Evolutionary conservation across 2,888 invertebrate species (phyloP).

Genomic region (Stomorhina lunata): DNA sequence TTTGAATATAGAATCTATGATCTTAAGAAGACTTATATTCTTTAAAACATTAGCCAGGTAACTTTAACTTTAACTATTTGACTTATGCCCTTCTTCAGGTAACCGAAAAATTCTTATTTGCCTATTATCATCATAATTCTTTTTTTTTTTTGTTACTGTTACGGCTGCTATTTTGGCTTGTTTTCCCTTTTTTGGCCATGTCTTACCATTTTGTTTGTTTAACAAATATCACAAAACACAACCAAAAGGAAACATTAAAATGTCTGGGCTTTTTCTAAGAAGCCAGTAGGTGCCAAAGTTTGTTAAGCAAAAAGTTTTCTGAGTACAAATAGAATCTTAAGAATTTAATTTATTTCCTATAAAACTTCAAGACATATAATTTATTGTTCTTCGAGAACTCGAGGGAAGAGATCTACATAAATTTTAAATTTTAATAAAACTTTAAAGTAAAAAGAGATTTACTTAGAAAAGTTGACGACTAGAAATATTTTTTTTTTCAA

Average conservation of each 20-base stretch:
- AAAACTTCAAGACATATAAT: background rate
- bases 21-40: too few relatives aligned
- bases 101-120: constrained; percentile 16
- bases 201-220: background rate
- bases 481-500: too few relatives aligned
- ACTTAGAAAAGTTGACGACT: too few relatives aligned
- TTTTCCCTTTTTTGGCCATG: background rate
- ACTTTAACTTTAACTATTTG: too few relatives aligned
- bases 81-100: too few relatives aligned
- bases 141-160: background rate
- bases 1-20: too few relatives aligned
- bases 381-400: too few relatives aligned
- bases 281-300: background rate
- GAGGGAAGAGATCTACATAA: too few relatives aligned
- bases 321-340: background rate
- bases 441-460: too few relatives aligned
- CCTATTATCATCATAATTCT: constrained; percentile 36
- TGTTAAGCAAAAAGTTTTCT: background rate
- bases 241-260: background rate
- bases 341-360: background rate
- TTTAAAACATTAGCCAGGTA: too few relatives aligned
- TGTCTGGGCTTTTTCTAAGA: constrained; percentile 10
- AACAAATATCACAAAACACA: background rate
- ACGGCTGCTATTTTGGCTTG: background rate
- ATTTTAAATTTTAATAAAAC: too few relatives aligned